Percentiles rank a stretch among this genome's conserved stretches.
These are phyloP conservation scores for Leptopilina myrica DNA, from an alignment of 2,888 invertebrate genomes.

Conservation along the genomic window DNA sequence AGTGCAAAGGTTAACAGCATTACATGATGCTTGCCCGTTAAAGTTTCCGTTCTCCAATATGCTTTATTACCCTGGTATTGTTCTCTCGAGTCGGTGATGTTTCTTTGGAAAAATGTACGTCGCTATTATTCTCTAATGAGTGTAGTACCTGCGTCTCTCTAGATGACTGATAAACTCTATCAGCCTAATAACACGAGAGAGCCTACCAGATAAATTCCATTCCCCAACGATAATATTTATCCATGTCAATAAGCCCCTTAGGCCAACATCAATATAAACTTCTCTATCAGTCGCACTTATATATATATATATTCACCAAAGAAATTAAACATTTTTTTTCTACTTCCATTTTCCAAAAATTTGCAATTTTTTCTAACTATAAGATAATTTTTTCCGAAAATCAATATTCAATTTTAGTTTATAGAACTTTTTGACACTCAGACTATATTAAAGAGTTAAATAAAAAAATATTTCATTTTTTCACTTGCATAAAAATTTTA, in stretches of 20 bases:
- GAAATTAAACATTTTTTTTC: too few relatives aligned
- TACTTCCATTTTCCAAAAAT: too few relatives aligned
- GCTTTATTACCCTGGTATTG: conserved; percentile 39
- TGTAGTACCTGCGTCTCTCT: conserved; percentile 33
- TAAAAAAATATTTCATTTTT: too few relatives aligned
- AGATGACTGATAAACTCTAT: conserved; percentile 39
- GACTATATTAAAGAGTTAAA: too few relatives aligned
- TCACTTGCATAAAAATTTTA: too few relatives aligned
- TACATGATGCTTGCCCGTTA: conserved; percentile 38
- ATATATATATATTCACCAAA: conserved; percentile 1
- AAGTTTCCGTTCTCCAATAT: conserved; percentile 35
- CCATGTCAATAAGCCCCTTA: conserved; percentile 25
- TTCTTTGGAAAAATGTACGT: conserved; percentile 12
- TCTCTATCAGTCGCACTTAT: conserved; percentile 7
- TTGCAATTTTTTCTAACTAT: too few relatives aligned
- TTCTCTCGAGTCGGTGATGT: conserved; percentile 31
- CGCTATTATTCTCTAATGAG: conserved; percentile 36
- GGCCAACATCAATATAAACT: conserved; percentile 22
- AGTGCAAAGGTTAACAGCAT: conserved; percentile 36
- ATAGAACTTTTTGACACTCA: too few relatives aligned
- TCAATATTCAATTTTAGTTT: too few relatives aligned
- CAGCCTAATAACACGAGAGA: conserved; percentile 37
- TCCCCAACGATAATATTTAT: conserved; percentile 33
- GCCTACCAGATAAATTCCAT: conserved; percentile 36
- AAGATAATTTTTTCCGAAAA: too few relatives aligned